Percentiles rank a stretch among this genome's conserved stretches.
phyloP scores from a whole-genome alignment of 2,113 vertebrate genomes.

The Myocastor coypus region DNA sequence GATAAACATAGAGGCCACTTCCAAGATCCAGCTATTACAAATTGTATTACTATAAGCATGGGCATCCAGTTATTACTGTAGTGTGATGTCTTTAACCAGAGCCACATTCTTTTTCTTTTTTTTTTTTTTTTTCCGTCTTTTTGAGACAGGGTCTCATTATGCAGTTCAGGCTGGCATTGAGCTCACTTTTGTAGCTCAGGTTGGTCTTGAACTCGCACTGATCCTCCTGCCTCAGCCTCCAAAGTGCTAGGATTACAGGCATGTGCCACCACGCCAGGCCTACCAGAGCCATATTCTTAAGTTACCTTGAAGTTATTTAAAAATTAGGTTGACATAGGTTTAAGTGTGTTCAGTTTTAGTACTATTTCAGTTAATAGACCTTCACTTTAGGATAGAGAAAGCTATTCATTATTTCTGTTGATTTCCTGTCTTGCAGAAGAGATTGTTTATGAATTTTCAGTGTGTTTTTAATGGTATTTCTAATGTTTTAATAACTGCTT shows the following conservation, averaged over 20 bases:
- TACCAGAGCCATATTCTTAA: background rate
- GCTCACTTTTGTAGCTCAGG: too few relatives aligned
- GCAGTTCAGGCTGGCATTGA: too few relatives aligned
- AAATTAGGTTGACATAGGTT: background rate
- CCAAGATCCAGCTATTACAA: background rate
- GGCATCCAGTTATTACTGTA: background rate
- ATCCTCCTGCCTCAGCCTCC: too few relatives aligned
- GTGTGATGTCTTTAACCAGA: background rate
- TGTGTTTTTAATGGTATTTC: conserved; percentile 18
- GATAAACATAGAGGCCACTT: background rate
- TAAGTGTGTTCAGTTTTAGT: background rate
- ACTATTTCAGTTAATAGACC: background rate
- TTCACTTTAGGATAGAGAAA: conserved; percentile 14
- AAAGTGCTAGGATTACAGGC: too few relatives aligned
- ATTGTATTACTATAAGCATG: background rate
- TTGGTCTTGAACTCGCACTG: too few relatives aligned
- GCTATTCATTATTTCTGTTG: background rate
- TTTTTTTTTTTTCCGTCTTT: too few relatives aligned
- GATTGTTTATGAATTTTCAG: background rate
- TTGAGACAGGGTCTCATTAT: too few relatives aligned
- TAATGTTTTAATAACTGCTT: conserved; percentile 12
- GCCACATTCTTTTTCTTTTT: too few relatives aligned
- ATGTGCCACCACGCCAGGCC: too few relatives aligned
- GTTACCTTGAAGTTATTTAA: conserved; percentile 40
- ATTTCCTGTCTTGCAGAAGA: conserved; percentile 11